phyloP scores from a whole-genome alignment of 2,797 vertebrate genomes.

The Acanthiza pusilla region DNA sequence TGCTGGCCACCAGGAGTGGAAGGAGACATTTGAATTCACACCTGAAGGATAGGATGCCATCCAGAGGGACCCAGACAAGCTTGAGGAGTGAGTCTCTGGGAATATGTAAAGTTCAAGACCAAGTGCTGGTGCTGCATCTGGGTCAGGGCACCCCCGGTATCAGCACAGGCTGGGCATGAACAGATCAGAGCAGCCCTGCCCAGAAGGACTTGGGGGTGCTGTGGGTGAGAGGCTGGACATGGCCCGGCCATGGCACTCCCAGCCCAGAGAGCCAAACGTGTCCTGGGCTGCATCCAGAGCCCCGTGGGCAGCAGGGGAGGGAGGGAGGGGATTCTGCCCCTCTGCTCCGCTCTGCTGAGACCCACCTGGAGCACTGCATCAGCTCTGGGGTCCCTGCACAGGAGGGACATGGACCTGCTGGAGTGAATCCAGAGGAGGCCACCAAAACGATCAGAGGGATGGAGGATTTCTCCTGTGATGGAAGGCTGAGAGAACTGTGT shows the following conservation, averaged over 20 bases:
- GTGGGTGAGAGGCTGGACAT: not conserved
- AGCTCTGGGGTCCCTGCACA: not conserved
- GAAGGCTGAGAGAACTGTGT: not conserved
- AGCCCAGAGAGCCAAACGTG: not conserved
- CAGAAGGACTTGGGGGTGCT: not conserved
- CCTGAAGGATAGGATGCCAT: not conserved
- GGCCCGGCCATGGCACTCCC: not conserved
- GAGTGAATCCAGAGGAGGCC: accelerated
- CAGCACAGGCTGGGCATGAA: not conserved
- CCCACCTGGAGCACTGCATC: not conserved
- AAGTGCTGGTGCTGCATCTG: not conserved
- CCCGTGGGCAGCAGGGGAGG: not conserved
- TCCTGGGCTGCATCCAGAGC: not conserved
- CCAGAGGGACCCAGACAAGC: not conserved
- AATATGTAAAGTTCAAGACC: not conserved
- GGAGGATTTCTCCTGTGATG: not conserved
- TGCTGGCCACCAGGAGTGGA: not conserved
- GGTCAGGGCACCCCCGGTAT: accelerated
- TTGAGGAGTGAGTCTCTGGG: accelerated
- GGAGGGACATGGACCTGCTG: not conserved
- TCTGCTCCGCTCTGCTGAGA: not conserved
- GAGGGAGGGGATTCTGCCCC: not conserved
- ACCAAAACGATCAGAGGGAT: not conserved
- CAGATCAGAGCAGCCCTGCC: not conserved
- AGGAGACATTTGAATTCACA: not conserved